Percentiles rank a stretch among this genome's conserved stretches.
These are phyloP conservation scores for Brachypteracias leptosomus DNA, from an alignment of 2,113 vertebrate genomes.

Conservation along the genomic window DNA sequence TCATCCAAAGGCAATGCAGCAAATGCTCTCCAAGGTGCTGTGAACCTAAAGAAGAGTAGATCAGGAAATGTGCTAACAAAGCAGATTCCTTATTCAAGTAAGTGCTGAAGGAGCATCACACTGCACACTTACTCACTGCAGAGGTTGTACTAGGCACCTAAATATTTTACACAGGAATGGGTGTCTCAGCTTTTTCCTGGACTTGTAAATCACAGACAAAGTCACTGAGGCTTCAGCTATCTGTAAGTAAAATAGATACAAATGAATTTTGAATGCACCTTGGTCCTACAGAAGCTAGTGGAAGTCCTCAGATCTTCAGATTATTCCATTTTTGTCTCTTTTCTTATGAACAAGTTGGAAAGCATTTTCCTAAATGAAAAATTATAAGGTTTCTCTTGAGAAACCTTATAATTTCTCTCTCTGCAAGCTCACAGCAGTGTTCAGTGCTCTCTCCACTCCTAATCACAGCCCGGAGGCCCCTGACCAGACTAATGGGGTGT, in stretches of 20 bases:
- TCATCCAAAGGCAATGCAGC: not conserved
- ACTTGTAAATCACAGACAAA: not conserved
- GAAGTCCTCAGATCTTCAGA: not conserved
- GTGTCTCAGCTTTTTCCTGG: not conserved
- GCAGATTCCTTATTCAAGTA: not conserved
- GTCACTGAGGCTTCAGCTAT: not conserved
- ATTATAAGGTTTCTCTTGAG: not conserved
- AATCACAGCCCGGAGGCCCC: not conserved
- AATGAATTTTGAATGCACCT: not conserved
- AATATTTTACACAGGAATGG: not conserved
- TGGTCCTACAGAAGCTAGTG: not conserved
- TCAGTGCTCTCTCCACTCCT: not conserved
- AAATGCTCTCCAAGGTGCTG: not conserved
- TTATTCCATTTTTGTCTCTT: not conserved
- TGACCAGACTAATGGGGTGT: accelerated
- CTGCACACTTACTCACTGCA: not conserved
- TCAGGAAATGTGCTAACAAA: not conserved
- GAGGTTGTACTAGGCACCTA: not conserved
- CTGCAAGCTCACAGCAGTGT: not conserved
- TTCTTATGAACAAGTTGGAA: not conserved
- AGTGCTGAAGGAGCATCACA: not conserved
- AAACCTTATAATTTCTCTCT: not conserved
- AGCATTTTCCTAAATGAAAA: not conserved
- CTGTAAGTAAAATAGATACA: not conserved
- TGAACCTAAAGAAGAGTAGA: not conserved